Evolutionary conservation across 2,797 vertebrate species (phyloP), one percentile per base, ranked within the genome.

Genomic region (Alosa sapidissima): DNA sequence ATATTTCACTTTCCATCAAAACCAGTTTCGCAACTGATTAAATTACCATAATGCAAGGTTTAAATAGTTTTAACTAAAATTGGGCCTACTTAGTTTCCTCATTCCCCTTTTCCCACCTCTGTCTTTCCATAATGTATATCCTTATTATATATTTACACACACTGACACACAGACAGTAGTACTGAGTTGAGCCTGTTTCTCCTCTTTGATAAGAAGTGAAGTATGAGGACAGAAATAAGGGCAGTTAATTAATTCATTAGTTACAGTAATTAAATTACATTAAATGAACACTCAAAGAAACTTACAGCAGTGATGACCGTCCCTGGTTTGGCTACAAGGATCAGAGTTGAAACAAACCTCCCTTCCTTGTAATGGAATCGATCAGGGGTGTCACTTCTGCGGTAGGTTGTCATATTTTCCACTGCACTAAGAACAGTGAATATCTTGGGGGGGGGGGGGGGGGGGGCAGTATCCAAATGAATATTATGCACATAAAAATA

Each of bases 291-390:
- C 3, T 55, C 54, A 55, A 1, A 21, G 14, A 55, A 55, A 54
- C 81, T 94, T 95, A 99, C 98, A 96, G 97, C 94, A 33, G 89
- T 88, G 88, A 99, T 98, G 83, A 99, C 98, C 98, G 98, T 99
- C 83, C 97, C 97, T 41, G 97, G 87, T 0, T 98, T 95, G 0
- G 98, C 98, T 90, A 99, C 94, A 0, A 99, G 93, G 0, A 97
- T 99, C 87, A 99, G 89, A 0, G 97, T 95, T 62, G 98, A 93
- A 19, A 99, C 97, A 87, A 98, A 99, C 91, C 91, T 97, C 16
- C 98, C 98, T 52, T 92, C 93, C 92, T 94, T 97, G 87, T 98
- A 99, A 90, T 97, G 92, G 92, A 96, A 98, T 2, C 97, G 95
- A 81, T 94, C 92, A 14, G 97, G 97, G 81, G 98, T 94, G 13